Evolutionary conservation across 2,888 invertebrate species (phyloP).

Genomic region (Bellardia bayeri): DNA sequence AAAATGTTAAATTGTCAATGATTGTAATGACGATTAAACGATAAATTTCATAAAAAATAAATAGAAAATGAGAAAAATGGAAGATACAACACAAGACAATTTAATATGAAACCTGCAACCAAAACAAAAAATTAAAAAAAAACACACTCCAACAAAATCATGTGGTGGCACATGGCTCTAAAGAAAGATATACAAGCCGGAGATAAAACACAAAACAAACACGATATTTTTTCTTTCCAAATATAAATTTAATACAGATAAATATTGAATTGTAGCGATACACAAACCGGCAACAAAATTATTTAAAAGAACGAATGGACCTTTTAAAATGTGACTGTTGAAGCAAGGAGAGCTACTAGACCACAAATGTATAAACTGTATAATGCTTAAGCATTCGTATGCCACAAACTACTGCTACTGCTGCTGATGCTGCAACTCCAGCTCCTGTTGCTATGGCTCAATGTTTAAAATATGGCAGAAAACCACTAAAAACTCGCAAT

Average conservation of each 20-base stretch:
- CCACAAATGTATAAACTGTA: slow-evolving; percentile 48
- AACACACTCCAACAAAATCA: background rate
- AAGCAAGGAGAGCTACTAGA: background rate
- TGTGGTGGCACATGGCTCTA: slow-evolving; percentile 19
- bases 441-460: slow-evolving; percentile 19
- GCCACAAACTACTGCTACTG: slow-evolving; percentile 34
- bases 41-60: slow-evolving; percentile 68
- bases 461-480: slow-evolving; percentile 26
- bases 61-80: slow-evolving; percentile 49
- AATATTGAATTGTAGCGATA: slow-evolving; percentile 45
- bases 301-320: slow-evolving; percentile 1
- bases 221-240: slow-evolving; percentile 23
- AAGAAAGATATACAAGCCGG: slow-evolving; percentile 33
- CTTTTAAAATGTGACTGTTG: background rate
- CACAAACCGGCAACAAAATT: slow-evolving; percentile 14
- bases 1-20: slow-evolving; percentile 73
- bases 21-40: slow-evolving; percentile 72
- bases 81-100: slow-evolving; percentile 53
- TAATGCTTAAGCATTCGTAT: slow-evolving; percentile 31
- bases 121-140: background rate
- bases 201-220: slow-evolving; percentile 25
- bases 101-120: slow-evolving; percentile 37
- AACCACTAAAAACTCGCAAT: slow-evolving; percentile 60
- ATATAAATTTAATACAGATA: slow-evolving; percentile 45
- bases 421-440: slow-evolving; percentile 27